Evolutionary conservation across 2,113 vertebrate genomes (phyloP).

Genomic region (Psittacara wagleri): DNA sequence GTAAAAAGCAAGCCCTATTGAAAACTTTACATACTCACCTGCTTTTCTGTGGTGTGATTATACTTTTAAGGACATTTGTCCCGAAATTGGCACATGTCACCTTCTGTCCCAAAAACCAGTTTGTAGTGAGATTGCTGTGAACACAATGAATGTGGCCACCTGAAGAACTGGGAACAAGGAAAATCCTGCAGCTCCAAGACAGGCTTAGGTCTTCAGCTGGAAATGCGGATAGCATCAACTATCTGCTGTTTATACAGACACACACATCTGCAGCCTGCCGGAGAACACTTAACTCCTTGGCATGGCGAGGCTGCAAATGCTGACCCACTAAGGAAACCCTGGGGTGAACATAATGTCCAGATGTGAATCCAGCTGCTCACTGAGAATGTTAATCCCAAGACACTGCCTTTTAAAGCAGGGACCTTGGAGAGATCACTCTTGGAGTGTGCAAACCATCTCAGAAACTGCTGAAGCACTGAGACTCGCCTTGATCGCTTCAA

Average conservation of each 20-base stretch:
- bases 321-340: neutral
- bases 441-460: neutral
- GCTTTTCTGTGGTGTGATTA: neutral
- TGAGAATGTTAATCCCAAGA: neutral
- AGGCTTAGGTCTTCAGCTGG: neutral
- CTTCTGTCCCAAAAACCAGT: neutral
- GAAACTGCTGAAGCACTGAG: neutral
- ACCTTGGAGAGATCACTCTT: neutral
- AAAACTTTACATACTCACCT: neutral
- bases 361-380: neutral
- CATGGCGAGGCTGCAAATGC: neutral
- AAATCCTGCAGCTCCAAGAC: neutral
- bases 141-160: neutral
- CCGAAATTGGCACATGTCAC: neutral
- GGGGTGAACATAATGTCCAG: neutral
- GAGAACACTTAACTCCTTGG: neutral
- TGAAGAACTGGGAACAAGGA: neutral
- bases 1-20: neutral
- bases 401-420: neutral
- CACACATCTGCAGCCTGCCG: neutral
- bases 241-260: too few species aligned
- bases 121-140: neutral
- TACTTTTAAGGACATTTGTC: neutral
- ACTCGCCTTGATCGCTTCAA: neutral
- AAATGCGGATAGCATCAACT: neutral